phyloP scores from a whole-genome alignment of 2,797 vertebrate species.

The Enteromius thamalakanensis region DNA sequence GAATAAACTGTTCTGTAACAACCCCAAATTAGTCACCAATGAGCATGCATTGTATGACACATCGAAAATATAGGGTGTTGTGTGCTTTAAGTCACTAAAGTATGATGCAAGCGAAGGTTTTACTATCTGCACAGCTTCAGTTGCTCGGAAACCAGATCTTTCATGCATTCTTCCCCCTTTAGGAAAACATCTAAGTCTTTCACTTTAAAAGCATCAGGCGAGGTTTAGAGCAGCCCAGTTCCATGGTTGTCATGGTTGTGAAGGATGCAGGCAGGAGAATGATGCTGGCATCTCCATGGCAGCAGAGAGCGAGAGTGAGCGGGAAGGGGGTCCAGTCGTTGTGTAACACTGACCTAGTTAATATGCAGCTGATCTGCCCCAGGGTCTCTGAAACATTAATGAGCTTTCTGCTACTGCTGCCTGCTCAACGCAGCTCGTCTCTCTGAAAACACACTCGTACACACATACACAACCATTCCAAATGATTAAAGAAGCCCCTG shows the following conservation, averaged over 20 bases:
- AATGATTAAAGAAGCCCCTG: slow-evolving; percentile 20
- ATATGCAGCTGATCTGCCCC: slow-evolving; percentile 62
- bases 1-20: background rate
- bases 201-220: slow-evolving; percentile 30
- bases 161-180: slow-evolving; percentile 3
- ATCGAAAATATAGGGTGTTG: background rate
- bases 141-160: slow-evolving; percentile 38
- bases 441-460: slow-evolving; percentile 11
- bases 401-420: slow-evolving; percentile 55
- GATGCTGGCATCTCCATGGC: slow-evolving; percentile 52
- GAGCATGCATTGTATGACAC: background rate
- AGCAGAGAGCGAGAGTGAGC: slow-evolving; percentile 65
- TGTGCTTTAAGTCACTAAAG: slow-evolving; percentile 27
- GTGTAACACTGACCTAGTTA: slow-evolving; percentile 81
- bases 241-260: slow-evolving; percentile 42
- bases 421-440: background rate
- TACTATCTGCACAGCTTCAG: background rate
- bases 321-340: slow-evolving; percentile 62
- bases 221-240: slow-evolving; percentile 28
- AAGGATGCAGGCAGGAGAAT: slow-evolving; percentile 50
- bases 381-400: slow-evolving; percentile 70
- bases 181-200: slow-evolving; percentile 24
- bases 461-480: slow-evolving; percentile 29
- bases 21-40: background rate
- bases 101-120: background rate